phyloP scores from a whole-genome alignment of 64 coral and sea anemone species.

The Montipora efflorescens region DNA sequence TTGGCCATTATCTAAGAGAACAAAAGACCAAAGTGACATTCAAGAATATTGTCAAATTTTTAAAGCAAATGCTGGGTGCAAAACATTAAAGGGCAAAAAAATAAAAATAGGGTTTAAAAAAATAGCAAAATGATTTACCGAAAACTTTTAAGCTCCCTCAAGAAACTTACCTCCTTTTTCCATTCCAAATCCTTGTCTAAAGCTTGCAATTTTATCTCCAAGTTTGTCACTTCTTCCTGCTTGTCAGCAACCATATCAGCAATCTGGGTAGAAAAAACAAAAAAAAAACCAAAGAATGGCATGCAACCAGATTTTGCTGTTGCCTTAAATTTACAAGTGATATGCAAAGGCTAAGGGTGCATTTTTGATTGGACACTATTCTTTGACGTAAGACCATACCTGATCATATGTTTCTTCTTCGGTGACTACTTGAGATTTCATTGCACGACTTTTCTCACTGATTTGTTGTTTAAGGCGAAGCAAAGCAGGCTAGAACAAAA shows the following conservation, averaged over 20 bases:
- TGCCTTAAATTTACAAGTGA: too few relatives aligned
- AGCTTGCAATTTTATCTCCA: slow-evolving; percentile 75
- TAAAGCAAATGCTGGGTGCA: not conserved
- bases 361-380: too few relatives aligned
- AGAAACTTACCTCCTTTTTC: slow-evolving; percentile 85
- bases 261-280: slow-evolving; percentile 38
- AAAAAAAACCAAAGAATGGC: not conserved
- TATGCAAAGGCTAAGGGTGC: too few relatives aligned
- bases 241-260: slow-evolving; percentile 87
- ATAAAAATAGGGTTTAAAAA: not conserved
- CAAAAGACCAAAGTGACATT: not conserved
- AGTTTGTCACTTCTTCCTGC: slow-evolving; percentile 69
- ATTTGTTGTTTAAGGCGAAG: slow-evolving; percentile 85
- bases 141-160: too few relatives aligned
- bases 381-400: slow-evolving; percentile 7
- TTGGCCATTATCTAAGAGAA: slow-evolving; percentile 80
- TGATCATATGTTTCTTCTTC: slow-evolving; percentile 86
- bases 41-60: not conserved
- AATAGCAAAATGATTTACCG: not conserved
- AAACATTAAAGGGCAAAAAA: not conserved
- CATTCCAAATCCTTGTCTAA: slow-evolving; percentile 90
- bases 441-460: slow-evolving; percentile 70
- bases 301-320: too few relatives aligned
- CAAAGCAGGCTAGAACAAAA: slow-evolving; percentile 70
- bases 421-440: slow-evolving; percentile 84